A percentile compares a stretch with the other conserved stretches of the same genome.
phyloP scores from a whole-genome alignment of 1,140 invertebrate species.

The Diploscapter pachys region DNA sequence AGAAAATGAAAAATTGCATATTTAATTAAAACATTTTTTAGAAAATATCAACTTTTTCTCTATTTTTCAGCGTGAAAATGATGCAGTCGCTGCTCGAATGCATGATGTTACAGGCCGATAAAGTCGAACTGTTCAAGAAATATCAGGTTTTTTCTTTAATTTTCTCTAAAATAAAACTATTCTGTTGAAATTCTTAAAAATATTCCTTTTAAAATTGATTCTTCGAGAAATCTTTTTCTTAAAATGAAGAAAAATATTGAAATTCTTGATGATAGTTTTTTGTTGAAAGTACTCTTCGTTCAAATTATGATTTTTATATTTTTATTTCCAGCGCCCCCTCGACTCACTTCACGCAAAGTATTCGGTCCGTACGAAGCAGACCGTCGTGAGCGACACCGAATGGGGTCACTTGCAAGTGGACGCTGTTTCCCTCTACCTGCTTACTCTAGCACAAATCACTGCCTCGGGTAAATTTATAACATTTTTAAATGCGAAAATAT shows the following conservation, averaged over 20 bases:
- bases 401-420: slow-evolving; percentile 99
- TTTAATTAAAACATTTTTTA: slow-evolving; percentile 13
- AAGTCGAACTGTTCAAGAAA: slow-evolving; percentile 93
- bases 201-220: too few relatives aligned
- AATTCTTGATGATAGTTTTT: too few relatives aligned
- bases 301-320: too few relatives aligned
- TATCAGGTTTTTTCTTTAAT: slow-evolving; percentile 60
- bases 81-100: slow-evolving; percentile 82
- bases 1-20: too few relatives aligned
- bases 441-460: slow-evolving; percentile 97
- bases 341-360: slow-evolving; percentile 97
- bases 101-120: slow-evolving; percentile 97
- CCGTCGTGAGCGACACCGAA: slow-evolving; percentile 86
- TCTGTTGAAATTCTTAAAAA: too few relatives aligned
- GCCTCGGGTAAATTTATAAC: slow-evolving; percentile 73
- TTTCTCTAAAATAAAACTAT: too few relatives aligned
- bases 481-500: slow-evolving; percentile 10
- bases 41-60: slow-evolving; percentile 47
- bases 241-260: too few relatives aligned
- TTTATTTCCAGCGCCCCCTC: slow-evolving; percentile 69
- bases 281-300: too few relatives aligned
- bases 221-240: too few relatives aligned
- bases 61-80: slow-evolving; percentile 67
- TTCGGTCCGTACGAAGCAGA: slow-evolving; percentile 78
- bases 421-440: slow-evolving; percentile 87